Percentiles rank a stretch among this genome's conserved stretches.
Conservation (phyloP, 2,797 vertebrate genomes). For the Garrulus glandarius region DNA sequence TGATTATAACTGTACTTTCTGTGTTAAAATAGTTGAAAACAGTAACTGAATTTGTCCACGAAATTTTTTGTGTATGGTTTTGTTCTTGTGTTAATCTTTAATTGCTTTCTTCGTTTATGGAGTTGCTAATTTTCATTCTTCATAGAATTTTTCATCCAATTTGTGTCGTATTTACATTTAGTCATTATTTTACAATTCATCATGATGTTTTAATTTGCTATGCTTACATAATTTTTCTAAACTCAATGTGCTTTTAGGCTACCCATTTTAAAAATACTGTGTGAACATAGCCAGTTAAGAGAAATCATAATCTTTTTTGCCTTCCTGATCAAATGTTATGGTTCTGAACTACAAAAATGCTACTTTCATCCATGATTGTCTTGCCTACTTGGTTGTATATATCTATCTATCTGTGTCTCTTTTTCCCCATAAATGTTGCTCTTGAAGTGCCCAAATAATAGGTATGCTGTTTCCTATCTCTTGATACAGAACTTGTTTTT, state of each 20-base stretch:
- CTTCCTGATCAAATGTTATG: not conserved
- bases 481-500: conserved; percentile 20
- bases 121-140: conserved; percentile 1
- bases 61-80: not conserved
- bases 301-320: not conserved
- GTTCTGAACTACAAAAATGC: conserved; percentile 4
- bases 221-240: not conserved
- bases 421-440: conserved; percentile 55
- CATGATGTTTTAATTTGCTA: not conserved
- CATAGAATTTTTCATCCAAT: not conserved
- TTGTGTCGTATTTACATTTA: not conserved
- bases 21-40: not conserved
- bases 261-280: not conserved
- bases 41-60: conserved; percentile 40
- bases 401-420: conserved; percentile 3
- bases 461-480: conserved; percentile 58
- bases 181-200: not conserved
- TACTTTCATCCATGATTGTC: conserved; percentile 30
- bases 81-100: not conserved
- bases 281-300: not conserved
- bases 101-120: not conserved
- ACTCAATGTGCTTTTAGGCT: not conserved
- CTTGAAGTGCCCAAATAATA: conserved; percentile 41
- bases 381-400: conserved; percentile 8
- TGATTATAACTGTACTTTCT: not conserved